Evolutionary conservation across 2,113 vertebrate genomes (phyloP).

Genomic region (Nycticorax nycticorax): DNA sequence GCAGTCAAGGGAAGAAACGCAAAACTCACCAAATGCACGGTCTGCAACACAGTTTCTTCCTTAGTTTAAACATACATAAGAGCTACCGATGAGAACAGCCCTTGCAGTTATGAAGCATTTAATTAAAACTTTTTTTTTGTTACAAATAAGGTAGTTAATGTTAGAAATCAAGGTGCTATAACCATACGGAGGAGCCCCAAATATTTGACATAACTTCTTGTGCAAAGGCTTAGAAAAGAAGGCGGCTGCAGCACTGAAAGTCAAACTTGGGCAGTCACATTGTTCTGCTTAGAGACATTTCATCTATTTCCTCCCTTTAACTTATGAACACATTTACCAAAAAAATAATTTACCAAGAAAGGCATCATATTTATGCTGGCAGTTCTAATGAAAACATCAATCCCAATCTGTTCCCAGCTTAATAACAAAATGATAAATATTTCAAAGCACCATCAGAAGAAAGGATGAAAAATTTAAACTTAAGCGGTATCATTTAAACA

Average conservation of each 20-base stretch:
- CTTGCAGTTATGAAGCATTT: neutral
- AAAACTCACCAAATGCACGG: neutral
- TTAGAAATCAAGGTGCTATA: neutral
- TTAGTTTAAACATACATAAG: neutral
- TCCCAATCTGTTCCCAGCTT: conserved; percentile 11
- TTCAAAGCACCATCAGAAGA: neutral
- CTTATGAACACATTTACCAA: neutral
- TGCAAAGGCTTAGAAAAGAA: neutral
- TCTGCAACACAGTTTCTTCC: neutral
- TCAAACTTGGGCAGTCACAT: neutral
- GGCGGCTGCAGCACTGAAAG: neutral
- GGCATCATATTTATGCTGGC: neutral
- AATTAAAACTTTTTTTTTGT: neutral
- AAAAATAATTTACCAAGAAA: neutral
- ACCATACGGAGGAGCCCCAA: neutral
- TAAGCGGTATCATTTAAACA: neutral
- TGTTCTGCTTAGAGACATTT: neutral
- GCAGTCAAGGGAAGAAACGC: neutral
- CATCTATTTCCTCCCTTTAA: neutral
- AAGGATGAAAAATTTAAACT: neutral
- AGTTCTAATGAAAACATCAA: conserved; percentile 24
- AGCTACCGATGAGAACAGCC: neutral
- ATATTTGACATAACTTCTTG: neutral
- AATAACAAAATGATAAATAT: neutral
- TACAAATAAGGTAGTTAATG: neutral